These are phyloP conservation scores for Cecropterus lyciades DNA, from an alignment of 1,140 invertebrate genomes.

Conservation along the genomic window DNA sequence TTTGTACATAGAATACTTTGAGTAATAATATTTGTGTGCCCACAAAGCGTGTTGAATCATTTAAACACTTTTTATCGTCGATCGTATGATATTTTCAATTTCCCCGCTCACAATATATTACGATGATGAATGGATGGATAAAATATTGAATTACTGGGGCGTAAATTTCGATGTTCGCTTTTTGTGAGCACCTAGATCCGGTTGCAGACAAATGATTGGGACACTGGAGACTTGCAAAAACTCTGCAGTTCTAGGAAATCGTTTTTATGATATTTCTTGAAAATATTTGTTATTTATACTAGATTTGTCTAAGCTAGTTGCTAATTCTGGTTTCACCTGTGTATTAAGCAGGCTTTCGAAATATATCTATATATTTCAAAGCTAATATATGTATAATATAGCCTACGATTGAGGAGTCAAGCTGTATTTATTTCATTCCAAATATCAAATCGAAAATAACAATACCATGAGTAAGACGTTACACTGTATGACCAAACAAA, in stretches of 20 bases:
- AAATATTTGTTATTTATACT: slow-evolving; percentile 11
- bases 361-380: too few species aligned
- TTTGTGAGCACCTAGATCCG: slow-evolving; percentile 29
- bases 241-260: slow-evolving; percentile 23
- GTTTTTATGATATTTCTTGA: slow-evolving; percentile 23
- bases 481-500: too few species aligned
- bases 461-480: too few species aligned
- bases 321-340: neutral
- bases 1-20: neutral
- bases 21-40: neutral
- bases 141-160: slow-evolving; percentile 34
- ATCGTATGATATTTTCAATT: slow-evolving; percentile 28
- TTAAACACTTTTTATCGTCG: slow-evolving; percentile 1
- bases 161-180: slow-evolving; percentile 26
- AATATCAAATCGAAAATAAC: too few species aligned
- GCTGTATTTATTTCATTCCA: too few species aligned
- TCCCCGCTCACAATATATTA: slow-evolving; percentile 11
- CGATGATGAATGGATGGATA: slow-evolving; percentile 28
- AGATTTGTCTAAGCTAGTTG: slow-evolving; percentile 2
- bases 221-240: slow-evolving; percentile 14
- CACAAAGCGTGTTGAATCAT: slow-evolving; percentile 1
- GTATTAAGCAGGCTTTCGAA: neutral
- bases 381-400: too few species aligned
- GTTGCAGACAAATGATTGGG: slow-evolving; percentile 17
- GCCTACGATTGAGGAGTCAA: too few species aligned